These are phyloP conservation scores for Scartelaos histophorus DNA, from an alignment of 2,113 vertebrate species.

Conservation along the genomic window DNA sequence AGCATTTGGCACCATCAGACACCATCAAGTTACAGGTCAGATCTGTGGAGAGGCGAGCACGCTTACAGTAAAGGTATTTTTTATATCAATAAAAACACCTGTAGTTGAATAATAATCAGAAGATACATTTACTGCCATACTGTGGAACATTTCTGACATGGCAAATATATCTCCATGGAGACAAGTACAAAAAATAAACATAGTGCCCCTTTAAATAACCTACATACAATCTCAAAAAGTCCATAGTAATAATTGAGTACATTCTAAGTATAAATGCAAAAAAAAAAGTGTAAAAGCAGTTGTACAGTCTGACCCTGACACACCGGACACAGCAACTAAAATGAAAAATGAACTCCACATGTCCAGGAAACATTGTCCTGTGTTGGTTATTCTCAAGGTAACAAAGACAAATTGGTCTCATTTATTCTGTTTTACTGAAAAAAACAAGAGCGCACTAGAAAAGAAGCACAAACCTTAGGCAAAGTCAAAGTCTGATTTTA, in stretches of 20 bases:
- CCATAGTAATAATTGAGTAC: background rate
- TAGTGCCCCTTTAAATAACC: no score
- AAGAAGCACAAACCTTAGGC: background rate
- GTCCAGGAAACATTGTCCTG: background rate
- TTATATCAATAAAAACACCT: no score
- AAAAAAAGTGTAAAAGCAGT: background rate
- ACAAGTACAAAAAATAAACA: no score
- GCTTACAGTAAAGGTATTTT: no score
- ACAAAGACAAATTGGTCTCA: conserved; percentile 23
- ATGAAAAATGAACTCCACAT: background rate
- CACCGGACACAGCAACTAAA: background rate
- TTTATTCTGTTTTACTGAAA: background rate
- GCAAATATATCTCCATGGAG: no score
- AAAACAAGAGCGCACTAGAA: background rate
- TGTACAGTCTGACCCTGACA: background rate
- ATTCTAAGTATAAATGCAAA: background rate
- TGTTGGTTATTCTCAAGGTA: conserved; percentile 8
- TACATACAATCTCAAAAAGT: background rate
- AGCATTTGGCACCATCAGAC: no score
- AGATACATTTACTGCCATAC: background rate
- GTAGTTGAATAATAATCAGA: background rate
- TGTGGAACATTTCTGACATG: background rate
- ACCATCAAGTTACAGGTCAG: no score
- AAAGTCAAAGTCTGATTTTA: background rate
- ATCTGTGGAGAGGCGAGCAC: no score